Base-by-base conservation (phyloP, 2,797 vertebrate species). In the Manis javanica region DNA sequence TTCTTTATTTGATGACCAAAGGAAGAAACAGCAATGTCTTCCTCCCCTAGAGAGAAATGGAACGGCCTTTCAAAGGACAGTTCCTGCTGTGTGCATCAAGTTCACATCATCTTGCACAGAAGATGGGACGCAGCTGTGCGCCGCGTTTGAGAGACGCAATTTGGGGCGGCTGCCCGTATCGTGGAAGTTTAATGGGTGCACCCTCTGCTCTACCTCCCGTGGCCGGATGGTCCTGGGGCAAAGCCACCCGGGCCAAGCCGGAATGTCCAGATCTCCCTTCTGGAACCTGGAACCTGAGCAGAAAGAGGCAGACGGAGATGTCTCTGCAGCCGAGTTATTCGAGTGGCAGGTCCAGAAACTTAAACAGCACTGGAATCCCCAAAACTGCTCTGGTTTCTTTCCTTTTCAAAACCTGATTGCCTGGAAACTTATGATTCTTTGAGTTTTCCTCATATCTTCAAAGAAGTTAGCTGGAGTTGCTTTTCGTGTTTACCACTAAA, bases 401-500 rank as follows among this genome's bases (percentile, higher is more conserved):
- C 77, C 61, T 72, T 87, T 90, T 89, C 7, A 96, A 96, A 87
- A 37, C 16, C 21, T 77, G 79, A 51, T 66, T 74, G 39, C 72
- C 92, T 16, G 63, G 15, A 42, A 87, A 69, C 7, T 42, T 29
- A 57, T 3, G 29, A 96, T 82, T 59, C 42, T 84, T 18, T 68
- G 39, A 64, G 1, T 90, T 83, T 92, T 55, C 42, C 16, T 82
- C 63, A 34, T 87, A 82, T 84, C n/a, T 87, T 84, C 53, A 78
- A 53, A 14, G 39, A 77, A 92, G 77, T 64, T 94, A 94, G 24
- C n/a, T 63, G 91, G 59, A 84, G 71, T 61, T 89, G 31, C 23
- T 74, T 92, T 95, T 86, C 85, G 31, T 83, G 42, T 91, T 87
- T 97, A 4, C 64, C 66, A 79, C 59, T 49, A 66, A 79, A 78